These are phyloP conservation scores for Notodonta dromedarius DNA, from an alignment of 2,888 invertebrate species.

Conservation along the genomic window DNA sequence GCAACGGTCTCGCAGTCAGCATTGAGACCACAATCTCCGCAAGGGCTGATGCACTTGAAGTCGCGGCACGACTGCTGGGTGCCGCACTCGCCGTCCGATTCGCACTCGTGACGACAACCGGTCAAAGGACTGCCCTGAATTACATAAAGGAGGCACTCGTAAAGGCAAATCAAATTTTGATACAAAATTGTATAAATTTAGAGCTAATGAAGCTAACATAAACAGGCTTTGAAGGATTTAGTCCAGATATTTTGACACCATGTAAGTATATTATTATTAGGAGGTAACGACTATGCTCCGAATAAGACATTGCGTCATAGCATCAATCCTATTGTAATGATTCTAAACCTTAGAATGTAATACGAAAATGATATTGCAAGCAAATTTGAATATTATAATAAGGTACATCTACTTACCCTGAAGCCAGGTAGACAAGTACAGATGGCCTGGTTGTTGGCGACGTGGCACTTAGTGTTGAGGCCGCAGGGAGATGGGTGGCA, in stretches of 20 bases:
- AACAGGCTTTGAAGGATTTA: too few relatives aligned
- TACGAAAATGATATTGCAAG: too few relatives aligned
- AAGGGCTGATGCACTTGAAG: slow-evolving; percentile 91
- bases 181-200: too few relatives aligned
- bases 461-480: slow-evolving; percentile 91
- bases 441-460: slow-evolving; percentile 89
- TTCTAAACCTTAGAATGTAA: too few relatives aligned
- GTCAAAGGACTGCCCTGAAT: slow-evolving; percentile 87
- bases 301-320: too few relatives aligned
- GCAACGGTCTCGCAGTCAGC: slow-evolving; percentile 91
- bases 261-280: too few relatives aligned
- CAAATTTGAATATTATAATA: not conserved
- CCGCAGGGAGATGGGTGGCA: slow-evolving; percentile 94
- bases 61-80: slow-evolving; percentile 88
- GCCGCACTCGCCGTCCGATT: slow-evolving; percentile 89
- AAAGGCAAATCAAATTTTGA: not conserved
- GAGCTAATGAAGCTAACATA: too few relatives aligned
- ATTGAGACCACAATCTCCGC: slow-evolving; percentile 90
- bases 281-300: too few relatives aligned
- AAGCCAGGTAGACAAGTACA: slow-evolving; percentile 91
- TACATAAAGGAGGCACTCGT: not conserved
- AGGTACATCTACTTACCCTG: slow-evolving; percentile 62
- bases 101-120: slow-evolving; percentile 94
- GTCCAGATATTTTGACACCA: too few relatives aligned
- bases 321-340: too few relatives aligned